phyloP scores from a whole-genome alignment of 2,888 invertebrate species.

The Sesia apiformis region DNA sequence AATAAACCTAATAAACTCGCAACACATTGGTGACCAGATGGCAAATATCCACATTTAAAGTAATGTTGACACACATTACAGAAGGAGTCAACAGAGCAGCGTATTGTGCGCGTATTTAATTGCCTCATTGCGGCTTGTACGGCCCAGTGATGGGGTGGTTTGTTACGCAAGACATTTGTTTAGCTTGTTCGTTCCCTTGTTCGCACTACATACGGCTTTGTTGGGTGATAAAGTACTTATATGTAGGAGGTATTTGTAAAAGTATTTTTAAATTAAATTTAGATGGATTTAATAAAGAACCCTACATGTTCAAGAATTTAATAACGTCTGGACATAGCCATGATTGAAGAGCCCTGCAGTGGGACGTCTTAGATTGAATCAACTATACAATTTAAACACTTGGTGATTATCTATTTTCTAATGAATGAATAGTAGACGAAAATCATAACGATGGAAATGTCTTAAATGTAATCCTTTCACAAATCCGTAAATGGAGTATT shows the following conservation, averaged over 20 bases:
- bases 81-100: conserved; percentile 15
- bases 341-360: too few species aligned
- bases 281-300: not conserved
- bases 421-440: too few species aligned
- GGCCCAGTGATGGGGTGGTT: conserved; percentile 10
- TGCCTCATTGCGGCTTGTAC: conserved; percentile 12
- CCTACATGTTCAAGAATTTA: not conserved
- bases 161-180: conserved; percentile 37
- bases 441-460: too few species aligned
- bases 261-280: not conserved
- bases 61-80: conserved; percentile 36
- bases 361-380: too few species aligned
- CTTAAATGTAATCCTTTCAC: too few species aligned
- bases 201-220: conserved; percentile 11
- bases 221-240: not conserved
- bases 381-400: too few species aligned
- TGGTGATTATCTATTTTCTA: too few species aligned
- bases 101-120: conserved; percentile 16
- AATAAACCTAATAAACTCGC: too few species aligned
- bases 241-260: not conserved
- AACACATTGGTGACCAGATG: not conserved
- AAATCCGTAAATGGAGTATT: too few species aligned
- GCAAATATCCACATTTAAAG: not conserved
- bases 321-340: not conserved
- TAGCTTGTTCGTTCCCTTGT: conserved; percentile 31